Conservation (phyloP, 1,140 invertebrate genomes). For the Trichonephila clavata region DNA sequence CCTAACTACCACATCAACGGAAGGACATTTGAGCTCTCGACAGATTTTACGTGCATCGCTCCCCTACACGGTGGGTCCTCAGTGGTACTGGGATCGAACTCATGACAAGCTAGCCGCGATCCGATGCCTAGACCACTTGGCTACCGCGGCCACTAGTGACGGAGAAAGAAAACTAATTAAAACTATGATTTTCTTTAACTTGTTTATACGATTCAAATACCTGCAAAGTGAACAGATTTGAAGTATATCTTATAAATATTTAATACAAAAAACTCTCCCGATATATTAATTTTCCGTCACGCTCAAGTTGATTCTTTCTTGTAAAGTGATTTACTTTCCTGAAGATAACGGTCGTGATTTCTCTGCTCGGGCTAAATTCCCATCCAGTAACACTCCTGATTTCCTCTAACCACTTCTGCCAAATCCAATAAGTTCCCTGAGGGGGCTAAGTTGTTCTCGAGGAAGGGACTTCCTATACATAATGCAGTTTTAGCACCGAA, state of each 20-base stretch:
- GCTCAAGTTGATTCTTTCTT: neutral
- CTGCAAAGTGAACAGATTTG: no score
- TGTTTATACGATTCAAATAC: no score
- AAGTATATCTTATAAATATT: neutral
- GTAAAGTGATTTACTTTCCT: neutral
- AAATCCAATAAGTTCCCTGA: neutral
- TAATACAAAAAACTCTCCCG: neutral
- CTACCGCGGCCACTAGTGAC: no score
- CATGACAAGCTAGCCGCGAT: no score
- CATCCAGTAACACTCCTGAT: neutral
- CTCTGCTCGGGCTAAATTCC: neutral
- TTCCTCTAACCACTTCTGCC: conserved; percentile 26
- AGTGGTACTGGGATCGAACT: no score
- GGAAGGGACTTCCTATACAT: neutral
- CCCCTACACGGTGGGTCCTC: no score
- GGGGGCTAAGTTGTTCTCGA: neutral
- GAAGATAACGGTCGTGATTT: neutral
- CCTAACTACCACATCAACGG: no score
- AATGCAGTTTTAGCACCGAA: neutral
- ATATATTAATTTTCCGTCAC: neutral
- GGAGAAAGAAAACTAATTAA: no score
- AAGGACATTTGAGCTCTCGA: no score
- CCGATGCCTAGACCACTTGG: no score
- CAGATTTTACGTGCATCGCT: no score
- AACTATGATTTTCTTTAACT: no score